A percentile compares a stretch with the other conserved stretches of the same genome.
phyloP scores from a whole-genome alignment of 30 jellyfish, hydroid and myxozoan species.

The Aurelia sp. region DNA sequence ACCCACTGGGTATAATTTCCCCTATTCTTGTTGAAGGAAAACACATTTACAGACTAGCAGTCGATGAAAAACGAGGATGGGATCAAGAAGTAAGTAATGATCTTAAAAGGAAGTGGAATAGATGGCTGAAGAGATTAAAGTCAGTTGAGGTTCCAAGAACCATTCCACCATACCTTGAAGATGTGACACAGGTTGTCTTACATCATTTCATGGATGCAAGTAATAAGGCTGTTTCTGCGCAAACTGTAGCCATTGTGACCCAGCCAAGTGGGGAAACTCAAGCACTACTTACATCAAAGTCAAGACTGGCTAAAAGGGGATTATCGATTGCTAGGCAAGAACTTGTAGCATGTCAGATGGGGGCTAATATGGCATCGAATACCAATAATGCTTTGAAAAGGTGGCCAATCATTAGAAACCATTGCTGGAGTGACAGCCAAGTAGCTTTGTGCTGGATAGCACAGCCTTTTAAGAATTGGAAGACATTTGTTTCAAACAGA shows the following conservation, averaged over 20 bases:
- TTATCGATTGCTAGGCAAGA: conserved; percentile 53
- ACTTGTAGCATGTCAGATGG: conserved; percentile 63
- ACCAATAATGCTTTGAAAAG: conserved; percentile 36
- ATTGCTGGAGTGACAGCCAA: conserved; percentile 60
- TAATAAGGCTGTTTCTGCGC: conserved; percentile 49
- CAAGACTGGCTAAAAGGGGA: conserved; percentile 62
- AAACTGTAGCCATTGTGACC: conserved; percentile 1
- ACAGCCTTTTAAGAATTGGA: conserved; percentile 33
- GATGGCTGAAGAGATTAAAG: conserved; percentile 14
- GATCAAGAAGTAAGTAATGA: conserved; percentile 34
- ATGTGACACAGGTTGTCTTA: conserved; percentile 20
- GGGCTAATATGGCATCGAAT: conserved; percentile 64
- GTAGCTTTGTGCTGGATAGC: conserved; percentile 28
- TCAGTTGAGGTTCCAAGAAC: conserved; percentile 53
- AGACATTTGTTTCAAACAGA: conserved; percentile 37
- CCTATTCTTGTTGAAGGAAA: conserved; percentile 39
- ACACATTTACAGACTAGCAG: conserved; percentile 58
- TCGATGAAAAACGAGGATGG: conserved; percentile 56
- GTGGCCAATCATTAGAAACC: conserved; percentile 38
- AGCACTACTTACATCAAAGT: conserved; percentile 43
- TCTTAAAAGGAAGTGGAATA: conserved; percentile 29
- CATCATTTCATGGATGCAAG: conserved; percentile 67
- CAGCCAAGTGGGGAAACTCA: conserved; percentile 44
- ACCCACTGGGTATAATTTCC: too few species aligned
- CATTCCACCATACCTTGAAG: conserved; percentile 42